A percentile compares a stretch with the other conserved stretches of the same genome.
phyloP scores from a whole-genome alignment of 1,140 invertebrate genomes.

The Drosophila gunungcola region DNA sequence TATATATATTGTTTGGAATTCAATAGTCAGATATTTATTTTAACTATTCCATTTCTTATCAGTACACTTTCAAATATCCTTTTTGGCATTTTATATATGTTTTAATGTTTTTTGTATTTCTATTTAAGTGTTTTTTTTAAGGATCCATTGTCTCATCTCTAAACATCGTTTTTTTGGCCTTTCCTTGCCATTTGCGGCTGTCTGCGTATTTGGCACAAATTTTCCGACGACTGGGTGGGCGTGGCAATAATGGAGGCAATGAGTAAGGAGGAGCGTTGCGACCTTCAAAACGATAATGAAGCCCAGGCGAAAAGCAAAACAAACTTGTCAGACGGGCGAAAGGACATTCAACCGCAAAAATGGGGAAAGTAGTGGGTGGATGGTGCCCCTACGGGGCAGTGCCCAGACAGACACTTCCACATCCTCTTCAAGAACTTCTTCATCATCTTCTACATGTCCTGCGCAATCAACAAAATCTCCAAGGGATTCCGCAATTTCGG shows the following conservation, averaged over 20 bases:
- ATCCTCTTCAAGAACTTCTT: slow-evolving; percentile 4
- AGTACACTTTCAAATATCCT: no score
- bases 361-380: no score
- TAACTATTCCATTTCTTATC: no score
- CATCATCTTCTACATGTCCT: slow-evolving; percentile 15
- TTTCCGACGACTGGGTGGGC: slow-evolving; percentile 13
- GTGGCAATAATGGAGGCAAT: not conserved
- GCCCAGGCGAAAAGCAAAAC: slow-evolving; percentile 41
- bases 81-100: no score
- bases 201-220: slow-evolving; percentile 57
- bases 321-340: slow-evolving; percentile 66
- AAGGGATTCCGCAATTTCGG: slow-evolving; percentile 34
- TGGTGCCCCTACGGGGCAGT: no score
- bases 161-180: slow-evolving; percentile 5
- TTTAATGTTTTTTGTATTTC: no score
- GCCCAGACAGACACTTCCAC: slow-evolving; percentile 19
- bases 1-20: no score
- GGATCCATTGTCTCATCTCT: not conserved
- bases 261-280: slow-evolving; percentile 16
- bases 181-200: slow-evolving; percentile 24
- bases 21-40: no score
- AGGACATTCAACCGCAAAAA: slow-evolving; percentile 64
- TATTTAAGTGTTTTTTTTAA: not conserved
- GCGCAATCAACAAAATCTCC: slow-evolving; percentile 55
- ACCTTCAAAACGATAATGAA: slow-evolving; percentile 62